Conservation (phyloP, 2,113 vertebrate species). For the Suncus etruscus region DNA sequence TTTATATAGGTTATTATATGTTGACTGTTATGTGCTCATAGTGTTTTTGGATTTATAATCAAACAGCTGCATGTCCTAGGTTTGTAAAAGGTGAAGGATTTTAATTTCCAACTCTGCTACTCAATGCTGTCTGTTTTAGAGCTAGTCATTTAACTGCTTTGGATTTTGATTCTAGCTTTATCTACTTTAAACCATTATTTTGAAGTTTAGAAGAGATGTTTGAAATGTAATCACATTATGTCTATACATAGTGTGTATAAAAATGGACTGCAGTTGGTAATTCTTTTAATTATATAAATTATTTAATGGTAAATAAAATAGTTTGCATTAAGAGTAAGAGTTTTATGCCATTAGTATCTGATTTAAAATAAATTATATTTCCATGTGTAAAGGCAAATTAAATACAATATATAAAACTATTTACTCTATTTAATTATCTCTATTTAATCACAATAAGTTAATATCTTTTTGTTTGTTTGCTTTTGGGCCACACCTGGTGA, state of each 20-base stretch:
- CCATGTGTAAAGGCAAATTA: conserved; percentile 3
- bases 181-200: conserved; percentile 5
- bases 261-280: neutral
- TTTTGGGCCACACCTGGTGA: too few relatives aligned
- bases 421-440: neutral
- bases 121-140: neutral
- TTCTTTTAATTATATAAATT: conserved; percentile 5
- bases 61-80: neutral
- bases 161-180: conserved; percentile 39
- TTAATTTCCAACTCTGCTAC: conserved; percentile 3
- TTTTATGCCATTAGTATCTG: conserved; percentile 36
- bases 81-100: neutral
- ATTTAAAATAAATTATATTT: conserved; percentile 55
- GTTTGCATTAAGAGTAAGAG: neutral
- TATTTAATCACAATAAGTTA: conserved; percentile 18
- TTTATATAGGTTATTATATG: neutral
- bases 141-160: conserved; percentile 27
- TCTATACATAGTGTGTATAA: neutral
- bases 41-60: neutral
- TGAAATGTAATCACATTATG: neutral
- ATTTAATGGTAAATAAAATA: neutral
- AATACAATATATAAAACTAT: neutral
- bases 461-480: neutral
- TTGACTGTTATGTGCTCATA: neutral
- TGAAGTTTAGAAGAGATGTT: conserved; percentile 46